These are phyloP conservation scores for Hiodon tergisus DNA, from an alignment of 2,113 vertebrate genomes.

Conservation along the genomic window DNA sequence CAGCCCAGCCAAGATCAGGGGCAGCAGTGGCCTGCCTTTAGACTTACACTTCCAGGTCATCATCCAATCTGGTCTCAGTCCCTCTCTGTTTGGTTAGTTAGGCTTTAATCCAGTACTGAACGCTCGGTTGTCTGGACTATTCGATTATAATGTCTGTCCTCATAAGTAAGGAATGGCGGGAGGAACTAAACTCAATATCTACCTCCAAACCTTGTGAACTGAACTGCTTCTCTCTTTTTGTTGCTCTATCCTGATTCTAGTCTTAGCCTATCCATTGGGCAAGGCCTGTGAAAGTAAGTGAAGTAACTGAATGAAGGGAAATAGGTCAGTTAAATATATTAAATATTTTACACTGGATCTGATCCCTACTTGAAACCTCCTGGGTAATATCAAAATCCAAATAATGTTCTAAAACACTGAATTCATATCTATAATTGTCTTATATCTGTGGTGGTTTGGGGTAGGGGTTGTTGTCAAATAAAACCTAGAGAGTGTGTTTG, in stretches of 20 bases:
- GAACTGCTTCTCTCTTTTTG: conserved; percentile 44
- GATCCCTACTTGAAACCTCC: background rate
- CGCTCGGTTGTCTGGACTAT: conserved; percentile 32
- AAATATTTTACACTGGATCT: too few relatives aligned
- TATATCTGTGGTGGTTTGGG: too few relatives aligned
- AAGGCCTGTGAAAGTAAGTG: conserved; percentile 36
- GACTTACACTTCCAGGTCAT: conserved; percentile 49
- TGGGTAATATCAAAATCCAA: background rate
- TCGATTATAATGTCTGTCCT: conserved; percentile 32
- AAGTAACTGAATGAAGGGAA: conserved; percentile 1
- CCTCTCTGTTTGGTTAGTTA: conserved; percentile 35
- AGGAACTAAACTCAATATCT: conserved; percentile 8
- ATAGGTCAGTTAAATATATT: background rate
- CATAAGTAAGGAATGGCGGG: conserved; percentile 31
- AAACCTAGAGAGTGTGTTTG: background rate
- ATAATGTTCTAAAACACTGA: conserved; percentile 24
- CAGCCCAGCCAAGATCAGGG: conserved; percentile 51
- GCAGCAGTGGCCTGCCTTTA: conserved; percentile 31
- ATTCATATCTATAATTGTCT: background rate
- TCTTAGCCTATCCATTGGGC: conserved; percentile 52
- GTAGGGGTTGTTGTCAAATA: conserved; percentile 1
- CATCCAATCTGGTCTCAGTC: conserved; percentile 35
- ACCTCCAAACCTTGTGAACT: conserved; percentile 24
- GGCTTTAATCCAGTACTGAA: conserved; percentile 35
- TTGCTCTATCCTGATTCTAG: conserved; percentile 55